phyloP scores from a whole-genome alignment of 1,140 invertebrate species.

The Cataglyphis hispanica region DNA sequence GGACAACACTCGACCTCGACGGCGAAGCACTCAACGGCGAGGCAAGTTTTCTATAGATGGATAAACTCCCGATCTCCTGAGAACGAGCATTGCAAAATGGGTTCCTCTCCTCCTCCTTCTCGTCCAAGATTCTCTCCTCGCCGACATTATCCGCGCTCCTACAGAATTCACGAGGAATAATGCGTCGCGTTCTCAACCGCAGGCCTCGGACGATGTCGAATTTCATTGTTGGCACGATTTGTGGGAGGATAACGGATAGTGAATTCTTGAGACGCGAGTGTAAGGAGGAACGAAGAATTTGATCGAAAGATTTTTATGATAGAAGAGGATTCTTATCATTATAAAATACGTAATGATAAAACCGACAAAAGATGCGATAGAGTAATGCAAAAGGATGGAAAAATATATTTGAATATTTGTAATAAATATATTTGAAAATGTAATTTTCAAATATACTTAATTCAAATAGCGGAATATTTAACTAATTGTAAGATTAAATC shows the following conservation, averaged over 20 bases:
- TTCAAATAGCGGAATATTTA: not conserved
- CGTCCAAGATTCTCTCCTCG: constrained; percentile 24
- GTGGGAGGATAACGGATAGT: constrained; percentile 22
- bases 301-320: not conserved
- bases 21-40: constrained; percentile 23
- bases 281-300: not conserved
- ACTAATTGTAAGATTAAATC: not conserved
- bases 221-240: constrained; percentile 36
- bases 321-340: not conserved
- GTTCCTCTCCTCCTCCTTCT: not conserved
- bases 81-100: constrained; percentile 53
- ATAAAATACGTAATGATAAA: not conserved
- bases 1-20: constrained; percentile 65
- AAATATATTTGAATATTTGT: too few species aligned
- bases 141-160: constrained; percentile 50
- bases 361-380: not conserved
- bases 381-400: not conserved
- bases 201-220: constrained; percentile 36
- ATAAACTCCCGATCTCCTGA: constrained; percentile 54
- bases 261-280: constrained; percentile 24
- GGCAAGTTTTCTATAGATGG: constrained; percentile 57
- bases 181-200: constrained; percentile 43
- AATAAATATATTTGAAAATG: too few species aligned
- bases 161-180: constrained; percentile 60
- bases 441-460: not conserved